Base-by-base conservation (phyloP, 2,797 vertebrate species). In the Anguilla megastoma region DNA sequence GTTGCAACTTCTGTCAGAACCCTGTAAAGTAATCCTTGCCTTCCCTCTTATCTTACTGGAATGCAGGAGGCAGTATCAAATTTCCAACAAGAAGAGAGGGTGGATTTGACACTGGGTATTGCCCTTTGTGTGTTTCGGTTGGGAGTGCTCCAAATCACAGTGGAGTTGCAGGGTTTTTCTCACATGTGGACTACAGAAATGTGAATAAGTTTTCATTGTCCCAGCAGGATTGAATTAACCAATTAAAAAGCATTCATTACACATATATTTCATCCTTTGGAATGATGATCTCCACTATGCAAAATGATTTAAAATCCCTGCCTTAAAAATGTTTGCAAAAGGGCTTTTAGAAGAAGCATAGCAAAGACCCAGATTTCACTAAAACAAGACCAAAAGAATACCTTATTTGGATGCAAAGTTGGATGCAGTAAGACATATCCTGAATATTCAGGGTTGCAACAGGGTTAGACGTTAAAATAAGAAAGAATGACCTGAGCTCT, bases 401-500 rank as follows among this genome's bases (percentile, higher is more conserved):
- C 79, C 41, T n/a, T 82, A 82, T 82, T 50, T 82, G 79, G 79
- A 50, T n/a, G 21, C 16, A 80, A 80, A 80, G 76, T 48, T 80
- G n/a, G 41, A 48, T 24, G 36, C 76, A 48, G 76, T 21, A 9
- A 48, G 76, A 48, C 33, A 45, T 36, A 36, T 36, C 45, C 48
- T 21, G 18, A 79, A 79, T 45, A 79, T 79, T 48, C 27, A 14
- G 18, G 18, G 45, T 41, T 18, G 41, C 36, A 45, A 80, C 10
- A 3, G 21, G 76, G 41, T 80, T 18, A 80, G 41, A 79, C 45
- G 36, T 21, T 45, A 18, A 21, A 24, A n/a, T 50, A 50, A 82
- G 79, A 50, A 82, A 82, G 18, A 48, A 48, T 82, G 24, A 24
- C 76, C 45, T 45, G 36, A 80, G 36, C 30, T 33, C 45, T 48